phyloP scores from a whole-genome alignment of 2,797 vertebrate species.

The Coendou prehensilis region DNA sequence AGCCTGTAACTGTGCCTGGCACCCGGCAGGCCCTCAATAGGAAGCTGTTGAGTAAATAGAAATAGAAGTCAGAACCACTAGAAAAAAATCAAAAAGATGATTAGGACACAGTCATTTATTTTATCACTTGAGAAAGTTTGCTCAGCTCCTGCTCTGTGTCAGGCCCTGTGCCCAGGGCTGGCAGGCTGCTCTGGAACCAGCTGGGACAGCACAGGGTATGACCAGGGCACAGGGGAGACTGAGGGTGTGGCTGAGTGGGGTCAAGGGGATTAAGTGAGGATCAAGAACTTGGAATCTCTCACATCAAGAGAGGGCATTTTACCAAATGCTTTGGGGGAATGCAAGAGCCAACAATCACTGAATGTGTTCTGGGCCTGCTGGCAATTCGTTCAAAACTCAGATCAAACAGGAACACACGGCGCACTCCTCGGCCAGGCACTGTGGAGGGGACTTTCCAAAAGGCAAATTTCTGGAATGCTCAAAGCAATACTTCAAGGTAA shows the following conservation, averaged over 20 bases:
- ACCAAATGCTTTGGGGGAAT: background rate
- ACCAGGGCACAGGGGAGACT: background rate
- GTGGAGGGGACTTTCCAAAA: background rate
- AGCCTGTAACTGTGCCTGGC: background rate
- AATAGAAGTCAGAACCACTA: background rate
- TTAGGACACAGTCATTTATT: background rate
- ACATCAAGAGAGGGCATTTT: background rate
- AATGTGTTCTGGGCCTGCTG: background rate
- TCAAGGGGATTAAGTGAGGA: background rate
- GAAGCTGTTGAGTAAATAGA: background rate
- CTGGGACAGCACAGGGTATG: background rate
- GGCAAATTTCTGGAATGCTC: background rate
- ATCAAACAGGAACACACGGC: background rate
- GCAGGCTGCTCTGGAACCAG: background rate
- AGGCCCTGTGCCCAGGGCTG: background rate
- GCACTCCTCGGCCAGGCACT: background rate
- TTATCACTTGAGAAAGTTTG: background rate
- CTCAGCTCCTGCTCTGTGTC: background rate
- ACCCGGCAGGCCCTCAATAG: background rate
- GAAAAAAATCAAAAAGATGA: background rate
- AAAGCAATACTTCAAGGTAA: background rate
- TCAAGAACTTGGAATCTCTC: background rate
- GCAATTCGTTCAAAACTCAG: background rate
- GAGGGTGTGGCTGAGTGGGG: background rate
- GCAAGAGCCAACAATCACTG: background rate